phyloP scores from a whole-genome alignment of 2,797 vertebrate genomes.

The Gambelia wislizenii region DNA sequence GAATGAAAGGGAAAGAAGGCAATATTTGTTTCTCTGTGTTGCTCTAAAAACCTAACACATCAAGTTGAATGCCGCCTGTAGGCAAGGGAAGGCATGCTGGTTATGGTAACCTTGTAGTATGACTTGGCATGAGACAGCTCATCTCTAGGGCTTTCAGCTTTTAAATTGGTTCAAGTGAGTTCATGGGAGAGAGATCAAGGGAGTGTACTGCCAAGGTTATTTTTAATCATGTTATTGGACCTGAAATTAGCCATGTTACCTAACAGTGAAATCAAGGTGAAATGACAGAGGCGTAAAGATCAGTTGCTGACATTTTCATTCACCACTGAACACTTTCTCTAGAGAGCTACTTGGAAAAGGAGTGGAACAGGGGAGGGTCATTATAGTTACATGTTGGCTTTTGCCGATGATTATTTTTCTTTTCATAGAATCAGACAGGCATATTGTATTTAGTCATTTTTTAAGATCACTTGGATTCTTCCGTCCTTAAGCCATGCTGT shows the following conservation, averaged over 20 bases:
- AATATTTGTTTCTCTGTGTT: not conserved
- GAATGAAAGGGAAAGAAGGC: not conserved
- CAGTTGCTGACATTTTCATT: slow-evolving; percentile 33
- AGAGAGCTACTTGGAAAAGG: not conserved
- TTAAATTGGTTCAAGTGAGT: slow-evolving; percentile 13
- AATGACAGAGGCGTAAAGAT: not conserved
- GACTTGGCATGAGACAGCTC: not conserved
- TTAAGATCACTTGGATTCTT: not conserved
- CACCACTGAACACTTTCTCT: not conserved
- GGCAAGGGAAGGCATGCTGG: not conserved
- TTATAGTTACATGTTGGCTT: not conserved
- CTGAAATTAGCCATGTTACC: slow-evolving; percentile 17
- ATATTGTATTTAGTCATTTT: not conserved
- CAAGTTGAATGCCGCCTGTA: not conserved
- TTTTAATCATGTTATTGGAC: slow-evolving; percentile 32
- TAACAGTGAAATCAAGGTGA: slow-evolving; percentile 37
- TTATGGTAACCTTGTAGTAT: not conserved
- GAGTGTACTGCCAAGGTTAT: slow-evolving; percentile 1
- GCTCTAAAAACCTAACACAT: not conserved
- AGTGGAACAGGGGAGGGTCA: not conserved
- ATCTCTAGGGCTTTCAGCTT: not conserved
- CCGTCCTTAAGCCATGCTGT: not conserved
- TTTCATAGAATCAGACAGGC: not conserved
- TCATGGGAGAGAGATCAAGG: not conserved
- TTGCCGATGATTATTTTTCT: not conserved